A percentile compares a stretch with the other conserved stretches of the same genome.
Conservation (phyloP, 2,888 invertebrate species). For the Cryptophagus acutangulus region DNA sequence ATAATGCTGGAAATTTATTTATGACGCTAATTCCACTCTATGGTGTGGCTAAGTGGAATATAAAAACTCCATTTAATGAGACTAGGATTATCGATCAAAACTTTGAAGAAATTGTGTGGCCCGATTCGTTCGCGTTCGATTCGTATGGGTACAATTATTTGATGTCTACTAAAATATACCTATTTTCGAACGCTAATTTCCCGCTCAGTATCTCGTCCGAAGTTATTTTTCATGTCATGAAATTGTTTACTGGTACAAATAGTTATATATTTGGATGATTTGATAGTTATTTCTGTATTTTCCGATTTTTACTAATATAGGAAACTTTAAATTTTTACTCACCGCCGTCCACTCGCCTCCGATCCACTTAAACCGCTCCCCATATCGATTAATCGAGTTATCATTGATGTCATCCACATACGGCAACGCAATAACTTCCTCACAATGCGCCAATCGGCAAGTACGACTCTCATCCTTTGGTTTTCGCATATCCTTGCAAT, state of each 20-base stretch:
- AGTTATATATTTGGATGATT: background rate
- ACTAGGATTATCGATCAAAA: slow-evolving; percentile 50
- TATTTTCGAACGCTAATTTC: slow-evolving; percentile 24
- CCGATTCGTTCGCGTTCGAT: slow-evolving; percentile 64
- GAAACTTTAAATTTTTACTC: no score
- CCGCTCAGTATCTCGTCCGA: no score
- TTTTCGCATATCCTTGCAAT: slow-evolving; percentile 32
- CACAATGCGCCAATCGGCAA: slow-evolving; percentile 25
- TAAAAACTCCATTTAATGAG: no score
- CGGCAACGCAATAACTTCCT: slow-evolving; percentile 12
- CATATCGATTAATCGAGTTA: slow-evolving; percentile 32
- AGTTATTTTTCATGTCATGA: no score
- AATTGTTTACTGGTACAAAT: no score
- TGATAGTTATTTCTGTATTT: no score
- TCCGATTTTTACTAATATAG: no score
- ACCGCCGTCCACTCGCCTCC: slow-evolving; percentile 47
- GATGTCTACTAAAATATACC: slow-evolving; percentile 51
- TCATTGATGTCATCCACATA: slow-evolving; percentile 29
- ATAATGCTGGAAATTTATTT: no score
- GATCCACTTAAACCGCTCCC: slow-evolving; percentile 41
- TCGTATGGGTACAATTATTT: slow-evolving; percentile 61
- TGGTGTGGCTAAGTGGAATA: slow-evolving; percentile 1
- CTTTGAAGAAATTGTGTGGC: slow-evolving; percentile 62
- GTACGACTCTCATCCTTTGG: slow-evolving; percentile 30
- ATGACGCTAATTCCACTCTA: no score